Conservation (phyloP, 64 coral and sea anemone genomes). For the Astreopora myriophthalma region DNA sequence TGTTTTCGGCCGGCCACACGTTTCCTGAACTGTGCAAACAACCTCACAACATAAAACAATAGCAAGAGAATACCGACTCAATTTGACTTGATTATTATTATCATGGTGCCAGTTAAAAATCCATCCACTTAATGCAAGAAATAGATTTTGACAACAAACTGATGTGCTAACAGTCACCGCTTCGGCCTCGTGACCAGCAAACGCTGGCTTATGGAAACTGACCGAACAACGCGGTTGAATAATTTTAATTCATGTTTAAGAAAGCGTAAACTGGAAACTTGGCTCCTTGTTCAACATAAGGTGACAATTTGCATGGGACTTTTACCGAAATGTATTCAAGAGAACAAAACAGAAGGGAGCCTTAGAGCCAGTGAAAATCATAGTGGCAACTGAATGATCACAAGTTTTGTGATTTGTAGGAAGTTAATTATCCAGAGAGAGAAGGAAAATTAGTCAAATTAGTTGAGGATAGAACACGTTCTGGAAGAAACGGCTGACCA, state of each 20-base stretch:
- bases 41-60: not conserved
- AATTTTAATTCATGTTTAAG: not conserved
- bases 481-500: not conserved
- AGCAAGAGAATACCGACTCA: slow-evolving; percentile 14
- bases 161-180: not conserved
- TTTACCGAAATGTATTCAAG: not conserved
- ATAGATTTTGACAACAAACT: slow-evolving; percentile 22
- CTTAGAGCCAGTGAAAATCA: too few species aligned
- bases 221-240: not conserved
- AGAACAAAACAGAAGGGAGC: not conserved
- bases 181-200: not conserved
- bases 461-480: too few species aligned
- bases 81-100: not conserved
- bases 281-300: not conserved
- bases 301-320: not conserved
- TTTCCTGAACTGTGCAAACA: slow-evolving; percentile 30
- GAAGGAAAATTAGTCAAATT: too few species aligned
- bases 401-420: too few species aligned
- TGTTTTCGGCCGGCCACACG: not conserved
- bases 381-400: too few species aligned
- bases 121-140: slow-evolving; percentile 24
- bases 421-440: not conserved
- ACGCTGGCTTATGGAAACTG: not conserved
- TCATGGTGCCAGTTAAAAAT: not conserved
- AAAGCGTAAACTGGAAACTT: not conserved